phyloP scores from a whole-genome alignment of 1,140 invertebrate species.

The Papilio glaucus region DNA sequence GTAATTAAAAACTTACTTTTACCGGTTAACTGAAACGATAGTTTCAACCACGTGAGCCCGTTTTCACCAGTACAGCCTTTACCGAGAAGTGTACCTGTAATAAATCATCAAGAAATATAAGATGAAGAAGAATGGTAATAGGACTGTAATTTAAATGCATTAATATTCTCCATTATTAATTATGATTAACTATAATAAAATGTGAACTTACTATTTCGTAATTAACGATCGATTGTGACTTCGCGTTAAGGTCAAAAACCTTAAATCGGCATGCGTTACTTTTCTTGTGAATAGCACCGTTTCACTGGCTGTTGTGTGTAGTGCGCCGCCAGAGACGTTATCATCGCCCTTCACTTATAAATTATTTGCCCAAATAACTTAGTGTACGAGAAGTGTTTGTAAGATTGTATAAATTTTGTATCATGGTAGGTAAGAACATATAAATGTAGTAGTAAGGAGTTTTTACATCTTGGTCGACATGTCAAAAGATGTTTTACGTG shows the following conservation, averaged over 20 bases:
- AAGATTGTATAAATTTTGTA: no score
- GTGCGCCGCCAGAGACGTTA: neutral
- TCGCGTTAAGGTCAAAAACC: conserved; percentile 5
- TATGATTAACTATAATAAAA: neutral
- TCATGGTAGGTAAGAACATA: no score
- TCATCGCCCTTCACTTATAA: neutral
- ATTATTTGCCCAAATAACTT: neutral
- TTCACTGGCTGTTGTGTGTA: neutral
- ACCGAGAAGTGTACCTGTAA: neutral
- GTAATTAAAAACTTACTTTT: neutral
- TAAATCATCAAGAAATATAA: neutral
- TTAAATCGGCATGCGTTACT: neutral
- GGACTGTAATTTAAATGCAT: neutral
- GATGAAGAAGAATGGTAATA: neutral
- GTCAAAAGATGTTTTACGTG: no score
- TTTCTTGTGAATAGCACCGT: neutral
- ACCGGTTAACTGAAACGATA: neutral
- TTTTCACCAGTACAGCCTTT: neutral
- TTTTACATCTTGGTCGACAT: no score
- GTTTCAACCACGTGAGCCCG: neutral
- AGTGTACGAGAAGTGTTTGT: neutral
- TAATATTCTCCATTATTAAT: neutral
- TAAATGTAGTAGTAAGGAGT: no score
- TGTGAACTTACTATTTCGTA: neutral
- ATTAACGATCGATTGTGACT: neutral